Evolutionary conservation across 2,888 invertebrate species (phyloP), one percentile per base, ranked within the genome.

Genomic region (Euspilapteryx auroguttella): DNA sequence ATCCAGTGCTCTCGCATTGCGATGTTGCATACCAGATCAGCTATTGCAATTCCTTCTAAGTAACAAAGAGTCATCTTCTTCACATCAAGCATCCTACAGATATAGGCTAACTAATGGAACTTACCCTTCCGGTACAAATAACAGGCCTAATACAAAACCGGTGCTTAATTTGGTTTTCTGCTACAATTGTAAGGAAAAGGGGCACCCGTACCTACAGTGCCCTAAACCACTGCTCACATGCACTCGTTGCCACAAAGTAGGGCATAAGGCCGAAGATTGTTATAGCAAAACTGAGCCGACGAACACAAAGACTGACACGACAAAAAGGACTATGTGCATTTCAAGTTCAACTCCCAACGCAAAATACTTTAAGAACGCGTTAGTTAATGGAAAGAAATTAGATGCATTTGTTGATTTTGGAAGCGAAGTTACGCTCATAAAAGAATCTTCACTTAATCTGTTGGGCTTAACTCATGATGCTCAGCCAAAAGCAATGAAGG

Each of bases 181-280:
- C 15, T 39, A 20, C 24, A 39, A 39, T 12, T 39, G 39, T 20
- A 39, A 36, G 25, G 37, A 37, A 20, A 32, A 20, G 21, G 39
- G 37, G 1, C 39, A 39, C 25, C 29, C 23, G 7, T 37, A 23
- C 7, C 12, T 24, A 4, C 13, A 24, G 12, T 39, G 39, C 20
- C 33, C 37, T 6, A 39, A 39, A 12, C 36, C 39, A 3, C 24
- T 39, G 8, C 2, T 34, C 2, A 37, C 27, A 24, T 39, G 36
- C 23, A 23, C 14, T 2, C 12, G 22, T 1, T 39, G 39, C 15
- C 21, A 27, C 10, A 34, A 30, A 24, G 10, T 37, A 6, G 29
- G 29, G 9, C 29, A 29, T 20, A 7, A 12, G 4, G 14, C 28
- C n/a, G 28, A 28, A 2, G 15, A 21, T 8, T 29, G 25, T 20